Base-by-base conservation (phyloP, 2,888 invertebrate genomes). In the Polydrusus cervinus region DNA sequence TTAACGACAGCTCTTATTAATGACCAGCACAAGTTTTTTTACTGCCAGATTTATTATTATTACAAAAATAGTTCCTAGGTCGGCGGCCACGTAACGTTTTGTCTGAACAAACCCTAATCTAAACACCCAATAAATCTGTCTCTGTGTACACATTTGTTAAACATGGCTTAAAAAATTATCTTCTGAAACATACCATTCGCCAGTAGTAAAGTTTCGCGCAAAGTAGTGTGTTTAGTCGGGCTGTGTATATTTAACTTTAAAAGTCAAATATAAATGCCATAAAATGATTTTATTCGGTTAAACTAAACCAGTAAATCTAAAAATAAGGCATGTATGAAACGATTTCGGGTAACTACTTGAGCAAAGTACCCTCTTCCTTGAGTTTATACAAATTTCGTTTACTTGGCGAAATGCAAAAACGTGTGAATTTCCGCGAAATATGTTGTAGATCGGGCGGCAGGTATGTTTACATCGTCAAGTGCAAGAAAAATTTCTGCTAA, bases 241-340 rank as follows among this genome's bases (percentile, higher is more conserved):
- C 61, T 51, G 30, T 74, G 74, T 74, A 74, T 74, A 74, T 74
- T 74, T 74, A 69, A 64, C 69, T 65, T 69, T 55, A 45, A 74
- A 69, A 74, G 53, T 47, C 71, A 71, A 66, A 75, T 71, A 75
- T 75, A 67, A 75, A 64, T 69, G 57, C 64, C 74, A 70, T 74
- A 74, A 74, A 74, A 70, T 47, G 40, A 60, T 74, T 74, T 74
- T 74, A 74, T 70, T 70, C 64, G 25, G 69, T 70, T 74, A 70
- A 73, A 51, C 34, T 57, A 67, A 65, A 65, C 69, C 64, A 57
- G 25, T 69, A 74, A 69, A 70, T 47, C 74, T 74, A 74, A 74
- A 74, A 69, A 74, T 74, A 74, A 16, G 47, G 40, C 18, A 60
- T 60, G 49, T 38, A 40, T 43, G 57, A 45, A 55, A 40, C 68